Evolutionary conservation across 1,140 invertebrate species (phyloP), one percentile per base, ranked within the genome.

Genomic region (Drosophila prosaltans): DNA sequence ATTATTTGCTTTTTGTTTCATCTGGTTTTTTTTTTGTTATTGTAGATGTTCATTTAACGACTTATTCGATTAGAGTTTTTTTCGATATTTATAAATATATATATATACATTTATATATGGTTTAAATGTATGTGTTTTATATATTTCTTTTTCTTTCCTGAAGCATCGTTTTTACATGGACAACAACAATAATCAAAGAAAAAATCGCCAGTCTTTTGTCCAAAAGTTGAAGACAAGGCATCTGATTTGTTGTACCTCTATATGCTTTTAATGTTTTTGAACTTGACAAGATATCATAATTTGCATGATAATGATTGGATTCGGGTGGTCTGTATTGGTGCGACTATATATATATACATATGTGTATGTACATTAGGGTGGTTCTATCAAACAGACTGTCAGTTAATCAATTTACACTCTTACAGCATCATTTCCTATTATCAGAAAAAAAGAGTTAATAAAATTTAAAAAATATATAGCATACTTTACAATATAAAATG

Each of bases 221-320:
- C 40, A 26, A 16, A 16, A 26, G 45, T 24, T n/a, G 61, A 43
- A 40, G 62, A 48, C 28, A 51, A 51, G 54, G 21, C 48, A 24
- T 55, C 16, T 32, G 58, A 41, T 26, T 59, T 54, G 61, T 39
- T 61, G 55, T 60, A 48, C n/a, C 68, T 68, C 80, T 83, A 88
- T 88, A 69, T 73, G 73, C 65, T 67, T 75, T 84, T 89, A 80
- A 84, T 88, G 84, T 84, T 84, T 88, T 83, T 75, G 80, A 89
- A 84, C 80, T 89, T 88, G 83, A 84, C 80, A 84, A 88, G 74
- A 71, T 74, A 62, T 30, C 71, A 74, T 78, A 72, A 84, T 88
- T 88, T 88, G 84, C 83, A 88, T 88, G 69, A 83, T 68, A 80
- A 83, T 89, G 62, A 73, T 88, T 73, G 43, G 65, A 67, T 45